A percentile compares a stretch with the other conserved stretches of the same genome.
These are phyloP conservation scores for Beroe forskalii DNA, from an alignment of 37 sponge, comb jelly and placozoan genomes.

Conservation along the genomic window DNA sequence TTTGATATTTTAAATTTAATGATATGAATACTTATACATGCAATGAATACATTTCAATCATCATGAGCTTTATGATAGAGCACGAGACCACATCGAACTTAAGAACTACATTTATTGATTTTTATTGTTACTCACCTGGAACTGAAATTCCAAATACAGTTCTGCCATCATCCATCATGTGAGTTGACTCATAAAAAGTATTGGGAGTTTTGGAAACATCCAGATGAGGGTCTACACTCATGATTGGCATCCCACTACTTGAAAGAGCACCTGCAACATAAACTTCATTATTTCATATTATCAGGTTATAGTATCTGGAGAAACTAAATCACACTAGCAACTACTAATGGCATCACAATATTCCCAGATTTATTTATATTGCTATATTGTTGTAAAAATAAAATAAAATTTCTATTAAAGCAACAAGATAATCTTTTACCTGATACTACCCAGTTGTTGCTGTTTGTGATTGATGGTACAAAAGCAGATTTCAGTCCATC, in stretches of 20 bases:
- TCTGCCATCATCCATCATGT: not conserved
- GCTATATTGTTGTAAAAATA: too few relatives aligned
- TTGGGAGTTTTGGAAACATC: slow-evolving; percentile 47
- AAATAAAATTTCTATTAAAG: too few relatives aligned
- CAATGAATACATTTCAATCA: too few relatives aligned
- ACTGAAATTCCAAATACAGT: slow-evolving; percentile 46
- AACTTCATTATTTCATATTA: not conserved
- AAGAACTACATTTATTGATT: too few relatives aligned
- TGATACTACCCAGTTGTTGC: slow-evolving; percentile 64
- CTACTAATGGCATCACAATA: too few relatives aligned
- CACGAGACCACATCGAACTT: too few relatives aligned
- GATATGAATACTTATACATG: too few relatives aligned
- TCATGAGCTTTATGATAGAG: too few relatives aligned
- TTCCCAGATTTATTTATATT: too few relatives aligned
- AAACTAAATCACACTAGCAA: too few relatives aligned
- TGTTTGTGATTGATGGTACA: slow-evolving; percentile 23
- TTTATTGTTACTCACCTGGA: too few relatives aligned
- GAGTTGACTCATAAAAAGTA: slow-evolving; percentile 35
- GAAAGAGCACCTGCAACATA: slow-evolving; percentile 14
- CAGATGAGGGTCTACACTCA: slow-evolving; percentile 53
- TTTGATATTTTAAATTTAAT: too few relatives aligned
- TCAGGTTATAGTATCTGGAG: not conserved
- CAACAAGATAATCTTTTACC: not conserved
- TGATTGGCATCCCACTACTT: slow-evolving; percentile 41
- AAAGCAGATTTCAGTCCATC: slow-evolving; percentile 30